Evolutionary conservation across 2,888 invertebrate species (phyloP), one percentile per base, ranked within the genome.

Genomic region (Epinotia demarniana): DNA sequence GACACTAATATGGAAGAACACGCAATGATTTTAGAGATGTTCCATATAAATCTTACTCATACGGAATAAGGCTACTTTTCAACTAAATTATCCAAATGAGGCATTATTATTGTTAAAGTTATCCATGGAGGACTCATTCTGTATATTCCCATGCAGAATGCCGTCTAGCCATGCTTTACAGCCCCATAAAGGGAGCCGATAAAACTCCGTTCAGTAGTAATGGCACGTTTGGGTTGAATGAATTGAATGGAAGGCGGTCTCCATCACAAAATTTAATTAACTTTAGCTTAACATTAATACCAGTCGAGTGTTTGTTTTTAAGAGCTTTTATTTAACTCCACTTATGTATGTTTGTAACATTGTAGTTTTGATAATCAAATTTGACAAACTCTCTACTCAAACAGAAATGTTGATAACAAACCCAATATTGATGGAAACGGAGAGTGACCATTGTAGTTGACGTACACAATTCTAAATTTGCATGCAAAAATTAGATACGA

Each of bases 171-270:
- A 57, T 33, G 64, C 49, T 70, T 75, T 53, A 75, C 18, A 64
- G 58, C 43, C 66, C 70, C 23, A 70, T 75, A 70, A 74, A 75
- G 53, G 23, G 49, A 55, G 69, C 23, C 58, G 39, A 70, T 74
- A 74, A 74, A 70, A 64, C 68, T 53, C 73, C 49, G 57, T 39
- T 53, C 72, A 60, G 60, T 60, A 60, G 69, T 63, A 69, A 64
- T 66, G 64, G 53, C 75, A 75, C 75, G 75, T 70, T 66, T 27
- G 63, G 63, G 57, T 64, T 75, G 64, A 64, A 70, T 70, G 70
- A 70, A 75, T 75, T 70, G 74, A 70, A 75, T 75, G 53, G 63
- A 61, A 43, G 16, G 74, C 66, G 19, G 18, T 33, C 53, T 61
- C 49, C 53, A n/a, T 27, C 53, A 55, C 70, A 64, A 69, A 53